Evolutionary conservation across 2,888 invertebrate species (phyloP).

Genomic region (Calliopum simillimum): DNA sequence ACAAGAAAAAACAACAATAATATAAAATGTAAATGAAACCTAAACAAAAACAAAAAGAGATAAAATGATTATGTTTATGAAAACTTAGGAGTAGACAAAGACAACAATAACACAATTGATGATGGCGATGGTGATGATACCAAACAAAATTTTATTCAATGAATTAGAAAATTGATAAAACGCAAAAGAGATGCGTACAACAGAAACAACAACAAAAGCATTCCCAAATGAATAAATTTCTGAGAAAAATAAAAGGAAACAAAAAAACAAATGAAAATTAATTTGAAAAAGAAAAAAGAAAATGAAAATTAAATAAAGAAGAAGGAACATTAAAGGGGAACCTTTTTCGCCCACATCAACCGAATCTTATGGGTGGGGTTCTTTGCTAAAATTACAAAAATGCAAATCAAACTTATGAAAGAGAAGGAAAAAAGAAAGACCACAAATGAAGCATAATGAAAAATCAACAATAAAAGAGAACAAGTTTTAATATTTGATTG

Average conservation of each 20-base stretch:
- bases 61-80: no score
- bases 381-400: no score
- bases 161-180: slow-evolving; percentile 15
- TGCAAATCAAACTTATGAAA: no score
- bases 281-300: neutral
- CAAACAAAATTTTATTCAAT: neutral
- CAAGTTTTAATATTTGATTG: no score
- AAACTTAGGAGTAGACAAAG: neutral
- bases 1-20: no score
- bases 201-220: slow-evolving; percentile 12
- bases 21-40: neutral
- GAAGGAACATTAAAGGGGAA: neutral
- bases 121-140: no score
- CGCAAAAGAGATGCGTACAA: neutral
- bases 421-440: no score
- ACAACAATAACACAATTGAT: no score
- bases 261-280: slow-evolving; percentile 9
- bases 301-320: neutral
- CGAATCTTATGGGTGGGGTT: no score
- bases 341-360: neutral
- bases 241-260: slow-evolving; percentile 31
- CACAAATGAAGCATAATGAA: no score
- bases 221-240: slow-evolving; percentile 3
- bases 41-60: no score
- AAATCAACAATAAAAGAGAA: no score